These are phyloP conservation scores for Brachionus asplanchnoidis DNA, from an alignment of 1,140 invertebrate species.

Conservation along the genomic window DNA sequence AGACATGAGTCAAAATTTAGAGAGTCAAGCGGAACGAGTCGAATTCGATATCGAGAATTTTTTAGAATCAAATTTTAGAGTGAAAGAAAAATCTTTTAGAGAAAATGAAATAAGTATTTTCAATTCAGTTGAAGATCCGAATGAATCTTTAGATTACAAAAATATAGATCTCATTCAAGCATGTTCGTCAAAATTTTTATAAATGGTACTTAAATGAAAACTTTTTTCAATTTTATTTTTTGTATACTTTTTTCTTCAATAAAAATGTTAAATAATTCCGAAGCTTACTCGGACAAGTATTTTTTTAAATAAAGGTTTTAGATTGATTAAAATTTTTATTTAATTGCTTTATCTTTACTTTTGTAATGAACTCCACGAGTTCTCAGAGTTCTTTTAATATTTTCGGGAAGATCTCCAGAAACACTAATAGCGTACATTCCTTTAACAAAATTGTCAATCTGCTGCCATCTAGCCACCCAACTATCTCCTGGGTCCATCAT, in stretches of 20 bases:
- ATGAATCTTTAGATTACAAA: not conserved
- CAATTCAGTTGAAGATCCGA: not conserved
- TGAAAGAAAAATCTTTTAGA: conserved; percentile 16
- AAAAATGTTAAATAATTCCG: not conserved
- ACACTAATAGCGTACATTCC: conserved; percentile 45
- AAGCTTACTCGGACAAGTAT: not conserved
- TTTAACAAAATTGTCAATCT: conserved; percentile 69
- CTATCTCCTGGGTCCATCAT: conserved; percentile 88
- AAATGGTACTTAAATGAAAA: not conserved
- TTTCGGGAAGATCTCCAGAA: conserved; percentile 39
- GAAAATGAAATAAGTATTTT: not conserved
- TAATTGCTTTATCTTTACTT: not conserved
- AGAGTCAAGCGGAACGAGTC: not conserved
- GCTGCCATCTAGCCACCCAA: conserved; percentile 93
- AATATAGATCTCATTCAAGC: conserved; percentile 18
- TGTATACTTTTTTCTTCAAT: not conserved
- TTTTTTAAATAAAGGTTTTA: not conserved
- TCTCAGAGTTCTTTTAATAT: not conserved
- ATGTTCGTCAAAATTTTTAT: not conserved
- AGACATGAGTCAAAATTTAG: not conserved
- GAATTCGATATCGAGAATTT: conserved; percentile 17
- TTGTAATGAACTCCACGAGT: not conserved
- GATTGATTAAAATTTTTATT: not conserved
- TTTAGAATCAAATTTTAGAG: conserved; percentile 25
- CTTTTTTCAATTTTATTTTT: not conserved